Percentiles rank a stretch among this genome's conserved stretches.
Evolutionary conservation across 2,113 vertebrate species (phyloP).

Genomic region (Otus sunia): DNA sequence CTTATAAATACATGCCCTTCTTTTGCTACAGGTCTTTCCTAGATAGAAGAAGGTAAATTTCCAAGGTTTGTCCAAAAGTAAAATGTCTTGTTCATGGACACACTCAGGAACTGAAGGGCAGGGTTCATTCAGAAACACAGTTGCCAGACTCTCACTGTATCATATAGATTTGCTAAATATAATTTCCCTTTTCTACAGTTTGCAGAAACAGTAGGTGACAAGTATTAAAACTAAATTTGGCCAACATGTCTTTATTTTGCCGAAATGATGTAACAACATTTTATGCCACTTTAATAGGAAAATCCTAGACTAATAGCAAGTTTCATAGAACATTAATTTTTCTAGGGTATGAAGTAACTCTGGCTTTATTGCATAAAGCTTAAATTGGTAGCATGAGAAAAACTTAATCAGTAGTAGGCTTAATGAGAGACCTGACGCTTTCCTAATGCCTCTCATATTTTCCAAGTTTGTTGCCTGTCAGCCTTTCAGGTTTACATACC

Average conservation of each 20-base stretch:
- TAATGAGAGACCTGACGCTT: not conserved
- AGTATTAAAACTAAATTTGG: not conserved
- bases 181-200: not conserved
- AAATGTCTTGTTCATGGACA: not conserved
- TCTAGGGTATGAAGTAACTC: not conserved
- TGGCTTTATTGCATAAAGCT: not conserved
- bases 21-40: not conserved
- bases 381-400: not conserved
- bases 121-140: not conserved
- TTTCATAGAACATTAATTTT: conserved; percentile 41
- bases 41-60: not conserved
- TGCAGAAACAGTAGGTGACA: not conserved
- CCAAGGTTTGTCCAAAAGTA: not conserved
- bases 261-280: not conserved
- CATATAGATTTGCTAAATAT: not conserved
- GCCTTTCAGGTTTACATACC: not conserved
- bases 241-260: not conserved
- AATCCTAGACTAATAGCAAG: conserved; percentile 9
- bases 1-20: not conserved
- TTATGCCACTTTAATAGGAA: conserved; percentile 10
- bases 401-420: not conserved
- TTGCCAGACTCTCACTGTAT: not conserved
- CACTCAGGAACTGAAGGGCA: not conserved
- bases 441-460: not conserved
- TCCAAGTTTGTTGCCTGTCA: not conserved